phyloP scores from a whole-genome alignment of 2,797 vertebrate genomes.

The Lepilemur ruficaudatus region DNA sequence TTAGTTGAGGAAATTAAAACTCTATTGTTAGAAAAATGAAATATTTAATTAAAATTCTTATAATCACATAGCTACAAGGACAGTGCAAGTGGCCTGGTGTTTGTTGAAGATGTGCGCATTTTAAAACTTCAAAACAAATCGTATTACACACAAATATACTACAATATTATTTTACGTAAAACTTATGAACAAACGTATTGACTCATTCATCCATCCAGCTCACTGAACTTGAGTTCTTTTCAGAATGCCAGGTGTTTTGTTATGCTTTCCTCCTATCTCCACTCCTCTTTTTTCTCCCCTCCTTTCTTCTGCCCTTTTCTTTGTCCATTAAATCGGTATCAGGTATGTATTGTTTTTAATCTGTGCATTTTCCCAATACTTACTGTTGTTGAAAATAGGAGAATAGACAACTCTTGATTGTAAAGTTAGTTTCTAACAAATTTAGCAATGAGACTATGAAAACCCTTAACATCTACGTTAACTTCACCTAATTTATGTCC shows the following conservation, averaged over 20 bases:
- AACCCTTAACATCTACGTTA: not conserved
- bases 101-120: not conserved
- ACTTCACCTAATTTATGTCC: not conserved
- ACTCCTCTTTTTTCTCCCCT: not conserved
- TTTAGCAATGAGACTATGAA: not conserved
- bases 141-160: not conserved
- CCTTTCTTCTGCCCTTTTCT: not conserved
- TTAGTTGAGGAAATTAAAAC: not conserved
- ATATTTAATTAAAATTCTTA: not conserved
- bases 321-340: not conserved
- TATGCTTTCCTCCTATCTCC: not conserved
- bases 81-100: not conserved
- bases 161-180: not conserved
- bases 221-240: not conserved
- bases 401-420: not conserved
- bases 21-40: not conserved
- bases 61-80: not conserved
- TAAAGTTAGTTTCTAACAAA: not conserved
- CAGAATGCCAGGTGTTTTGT: not conserved
- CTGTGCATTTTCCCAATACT: not conserved
- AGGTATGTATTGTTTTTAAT: not conserved
- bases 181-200: not conserved
- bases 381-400: not conserved
- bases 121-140: not conserved
- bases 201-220: not conserved